These are phyloP conservation scores for Rhinogobio ventralis DNA, from an alignment of 2,797 vertebrate genomes.

Conservation along the genomic window DNA sequence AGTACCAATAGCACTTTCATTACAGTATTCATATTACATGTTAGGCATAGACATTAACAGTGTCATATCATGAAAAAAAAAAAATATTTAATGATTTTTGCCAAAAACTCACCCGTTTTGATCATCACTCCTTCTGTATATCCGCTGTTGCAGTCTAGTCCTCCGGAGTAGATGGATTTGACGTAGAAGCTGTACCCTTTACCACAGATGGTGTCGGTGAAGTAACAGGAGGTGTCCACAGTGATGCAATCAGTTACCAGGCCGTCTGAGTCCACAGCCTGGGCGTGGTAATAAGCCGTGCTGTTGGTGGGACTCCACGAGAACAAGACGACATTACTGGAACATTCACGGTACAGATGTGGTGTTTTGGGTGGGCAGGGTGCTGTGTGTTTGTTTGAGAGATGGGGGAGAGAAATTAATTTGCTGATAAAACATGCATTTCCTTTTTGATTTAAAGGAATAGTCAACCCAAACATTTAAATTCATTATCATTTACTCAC, in stretches of 20 bases:
- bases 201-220: conserved; percentile 76
- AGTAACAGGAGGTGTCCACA: conserved; percentile 70
- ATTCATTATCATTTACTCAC: not conserved
- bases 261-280: conserved; percentile 62
- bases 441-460: not conserved
- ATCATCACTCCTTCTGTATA: conserved; percentile 61
- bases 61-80: not conserved
- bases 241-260: conserved; percentile 68
- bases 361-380: conserved; percentile 77
- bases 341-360: conserved; percentile 64
- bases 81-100: accelerated
- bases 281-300: conserved; percentile 75
- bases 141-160: conserved; percentile 66
- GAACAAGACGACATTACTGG: conserved; percentile 72
- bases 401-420: not conserved
- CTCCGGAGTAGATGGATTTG: conserved; percentile 64
- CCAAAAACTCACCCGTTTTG: conserved; percentile 70
- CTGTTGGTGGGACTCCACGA: conserved; percentile 74
- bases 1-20: not conserved
- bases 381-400: conserved; percentile 64
- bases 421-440: not conserved
- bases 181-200: conserved; percentile 74
- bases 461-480: not conserved
- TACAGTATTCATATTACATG: not conserved
- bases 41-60: not conserved